These are phyloP conservation scores for Leptinotarsa peninsularis DNA, from an alignment of 2,888 invertebrate genomes.

Conservation along the genomic window DNA sequence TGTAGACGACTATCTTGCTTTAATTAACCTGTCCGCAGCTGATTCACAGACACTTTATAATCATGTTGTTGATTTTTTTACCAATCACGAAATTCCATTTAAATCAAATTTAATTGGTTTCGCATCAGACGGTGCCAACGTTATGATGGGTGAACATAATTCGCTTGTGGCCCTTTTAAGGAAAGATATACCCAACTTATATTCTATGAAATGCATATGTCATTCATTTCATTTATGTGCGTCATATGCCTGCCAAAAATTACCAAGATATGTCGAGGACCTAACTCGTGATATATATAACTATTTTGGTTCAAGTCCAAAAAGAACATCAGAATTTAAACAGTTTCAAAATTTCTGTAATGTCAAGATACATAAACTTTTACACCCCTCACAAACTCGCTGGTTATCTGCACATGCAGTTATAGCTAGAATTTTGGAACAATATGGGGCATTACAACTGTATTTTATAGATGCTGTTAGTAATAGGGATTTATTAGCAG, in stretches of 20 bases:
- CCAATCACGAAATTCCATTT: constrained; percentile 33
- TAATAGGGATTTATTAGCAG: constrained; percentile 8
- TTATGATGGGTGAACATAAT: constrained; percentile 41
- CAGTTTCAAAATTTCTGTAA: constrained; percentile 42
- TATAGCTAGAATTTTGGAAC: constrained; percentile 11
- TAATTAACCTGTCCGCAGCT: background rate
- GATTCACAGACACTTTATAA: background rate
- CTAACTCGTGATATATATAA: constrained; percentile 49
- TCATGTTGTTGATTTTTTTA: constrained; percentile 18
- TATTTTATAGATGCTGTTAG: constrained; percentile 19
- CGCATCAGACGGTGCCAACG: constrained; percentile 43
- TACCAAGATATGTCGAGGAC: constrained; percentile 51
- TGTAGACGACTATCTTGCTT: constrained; percentile 5
- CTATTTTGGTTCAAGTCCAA: constrained; percentile 49
- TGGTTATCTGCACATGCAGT: constrained; percentile 18
- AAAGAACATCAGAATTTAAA: constrained; percentile 41
- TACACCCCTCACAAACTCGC: constrained; percentile 26
- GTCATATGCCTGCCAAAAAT: constrained; percentile 50
- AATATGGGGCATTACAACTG: constrained; percentile 19
- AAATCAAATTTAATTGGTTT: constrained; percentile 44
- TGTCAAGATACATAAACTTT: constrained; percentile 43
- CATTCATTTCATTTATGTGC: constrained; percentile 54
- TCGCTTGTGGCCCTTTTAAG: constrained; percentile 38
- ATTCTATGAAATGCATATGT: constrained; percentile 51
- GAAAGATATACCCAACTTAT: constrained; percentile 34